Conservation (phyloP, 2,113 vertebrate genomes). For the Kryptolebias marmoratus region DNA sequence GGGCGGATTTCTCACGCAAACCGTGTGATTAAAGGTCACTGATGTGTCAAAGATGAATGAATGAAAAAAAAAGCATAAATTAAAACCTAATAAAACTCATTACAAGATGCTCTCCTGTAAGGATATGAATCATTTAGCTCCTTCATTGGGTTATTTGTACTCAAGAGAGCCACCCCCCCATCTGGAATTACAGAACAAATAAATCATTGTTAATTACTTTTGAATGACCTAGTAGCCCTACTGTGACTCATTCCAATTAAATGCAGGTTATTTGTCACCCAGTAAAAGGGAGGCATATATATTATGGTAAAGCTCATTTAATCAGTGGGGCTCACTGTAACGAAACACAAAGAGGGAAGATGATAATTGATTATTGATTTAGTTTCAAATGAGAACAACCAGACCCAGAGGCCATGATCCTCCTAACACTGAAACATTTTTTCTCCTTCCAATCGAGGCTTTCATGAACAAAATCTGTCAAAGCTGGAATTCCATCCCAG, state of each 20-base stretch:
- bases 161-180: constrained; percentile 4
- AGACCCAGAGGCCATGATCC: constrained; percentile 30
- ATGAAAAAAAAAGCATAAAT: background rate
- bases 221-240: constrained; percentile 46
- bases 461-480: constrained; percentile 48
- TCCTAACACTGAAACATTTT: background rate
- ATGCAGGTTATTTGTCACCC: constrained; percentile 57
- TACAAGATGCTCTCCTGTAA: too few species aligned
- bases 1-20: constrained; percentile 1
- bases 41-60: constrained; percentile 31
- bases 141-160: constrained; percentile 15
- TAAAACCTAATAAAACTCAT: background rate
- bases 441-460: background rate
- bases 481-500: constrained; percentile 59
- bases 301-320: constrained; percentile 19
- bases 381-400: constrained; percentile 56
- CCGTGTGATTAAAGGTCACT: constrained; percentile 37
- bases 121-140: background rate
- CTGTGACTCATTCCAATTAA: constrained; percentile 21
- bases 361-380: constrained; percentile 73
- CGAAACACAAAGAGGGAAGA: constrained; percentile 15
- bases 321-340: constrained; percentile 44
- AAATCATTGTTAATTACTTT: constrained; percentile 36
- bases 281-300: constrained; percentile 15
- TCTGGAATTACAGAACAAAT: constrained; percentile 29